Evolutionary conservation across 2,113 vertebrate genomes (phyloP), one percentile per base, ranked within the genome.

Genomic region (Merops nubicus): DNA sequence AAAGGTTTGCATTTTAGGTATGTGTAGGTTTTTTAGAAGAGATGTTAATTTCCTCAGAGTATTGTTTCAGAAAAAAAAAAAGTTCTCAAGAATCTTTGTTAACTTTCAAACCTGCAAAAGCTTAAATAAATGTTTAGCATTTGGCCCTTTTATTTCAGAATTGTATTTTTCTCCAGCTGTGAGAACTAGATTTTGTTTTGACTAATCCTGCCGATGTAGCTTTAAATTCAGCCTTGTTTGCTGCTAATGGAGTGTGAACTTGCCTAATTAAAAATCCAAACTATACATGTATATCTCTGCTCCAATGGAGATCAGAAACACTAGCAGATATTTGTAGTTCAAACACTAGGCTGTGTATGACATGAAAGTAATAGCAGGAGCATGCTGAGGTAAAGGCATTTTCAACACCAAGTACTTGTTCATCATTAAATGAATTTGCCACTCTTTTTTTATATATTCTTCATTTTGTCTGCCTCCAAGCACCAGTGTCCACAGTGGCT

Each of bases 351-450:
- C 69, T 88, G 45, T 73, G 21, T 79, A 76, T 36, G n/a, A 75
- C 83, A 86, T 15, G 8, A 73, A 88, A 87, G 72, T 86, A 90
- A 60, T 79, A 94, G 56, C 87, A 88, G 68, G 33, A 89, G 53
- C 91, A 50, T 63, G 42, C 47, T 42, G 57, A 57, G 94, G 90
- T 95, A 89, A 84, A 89, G 75, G 29, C 74, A 42, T 96, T 93
- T 94, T 89, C 53, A 81, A 67, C 62, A 85, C 51, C 34, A 38
- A 88, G 20, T 82, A 45, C 45, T 86, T 90, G 45, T 62, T 90
- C 77, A 72, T 87, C 50, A 76, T 88, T 93, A 96, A 95, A 95
- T 60, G 50, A n/a, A 78, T 90, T 95, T 89, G 81, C 22, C 17
- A 40, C 20, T 36, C 47, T 21, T 18, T 22, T 31, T 33, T 72